Percentiles rank a stretch among this genome's conserved stretches.
Evolutionary conservation across 2,888 invertebrate species (phyloP).

Genomic region (Blastobasis adustella): DNA sequence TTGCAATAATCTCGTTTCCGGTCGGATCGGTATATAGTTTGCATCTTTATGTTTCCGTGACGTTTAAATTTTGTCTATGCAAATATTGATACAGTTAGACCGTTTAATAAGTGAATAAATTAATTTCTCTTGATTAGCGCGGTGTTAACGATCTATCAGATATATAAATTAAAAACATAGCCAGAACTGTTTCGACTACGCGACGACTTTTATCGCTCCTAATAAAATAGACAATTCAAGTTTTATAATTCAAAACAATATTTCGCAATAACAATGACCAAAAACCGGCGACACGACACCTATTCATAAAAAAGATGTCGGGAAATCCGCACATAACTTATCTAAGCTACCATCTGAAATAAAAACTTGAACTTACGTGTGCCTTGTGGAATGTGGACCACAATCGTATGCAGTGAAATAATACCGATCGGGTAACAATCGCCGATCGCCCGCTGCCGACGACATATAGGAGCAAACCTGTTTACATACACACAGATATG

Average conservation of each 20-base stretch:
- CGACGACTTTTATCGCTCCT: too few species aligned
- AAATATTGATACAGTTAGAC: conserved; percentile 6
- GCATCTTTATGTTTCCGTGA: neutral
- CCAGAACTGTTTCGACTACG: too few species aligned
- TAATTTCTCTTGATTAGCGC: neutral
- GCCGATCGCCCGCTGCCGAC: conserved; percentile 31
- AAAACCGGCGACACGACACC: too few species aligned
- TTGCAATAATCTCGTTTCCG: conserved; percentile 1
- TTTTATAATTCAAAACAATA: too few species aligned
- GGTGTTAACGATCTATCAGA: neutral
- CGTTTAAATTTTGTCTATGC: neutral
- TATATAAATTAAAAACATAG: too few species aligned
- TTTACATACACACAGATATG: conserved; percentile 29
- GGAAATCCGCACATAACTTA: too few species aligned
- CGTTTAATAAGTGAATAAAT: neutral
- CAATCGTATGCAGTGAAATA: conserved; percentile 24
- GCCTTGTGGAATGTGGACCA: conserved; percentile 48
- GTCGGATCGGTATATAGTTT: neutral
- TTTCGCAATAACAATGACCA: too few species aligned
- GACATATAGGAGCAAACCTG: conserved; percentile 52
- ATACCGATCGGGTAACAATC: conserved; percentile 56
- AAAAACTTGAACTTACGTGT: conserved; percentile 4
- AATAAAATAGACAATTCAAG: too few species aligned
- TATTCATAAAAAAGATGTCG: too few species aligned
- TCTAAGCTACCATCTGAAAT: too few species aligned